These are phyloP conservation scores for Ascidia mentula DNA, from an alignment of 23 tunicate species.

Conservation along the genomic window DNA sequence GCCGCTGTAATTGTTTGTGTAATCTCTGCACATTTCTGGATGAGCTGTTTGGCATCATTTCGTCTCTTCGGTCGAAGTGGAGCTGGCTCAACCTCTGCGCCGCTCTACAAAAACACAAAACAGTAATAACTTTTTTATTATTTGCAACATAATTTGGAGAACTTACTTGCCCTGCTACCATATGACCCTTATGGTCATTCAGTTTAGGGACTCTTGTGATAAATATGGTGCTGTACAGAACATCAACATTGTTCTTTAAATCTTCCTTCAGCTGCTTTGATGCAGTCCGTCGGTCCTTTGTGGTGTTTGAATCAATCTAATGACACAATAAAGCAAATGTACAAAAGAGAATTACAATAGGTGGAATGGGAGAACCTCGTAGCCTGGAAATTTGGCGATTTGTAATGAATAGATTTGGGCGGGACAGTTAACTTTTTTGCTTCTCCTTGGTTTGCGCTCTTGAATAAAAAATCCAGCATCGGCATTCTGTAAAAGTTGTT, in stretches of 20 bases:
- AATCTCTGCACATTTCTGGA: background rate
- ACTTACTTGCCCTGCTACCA: background rate
- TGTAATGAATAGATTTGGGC: conserved; percentile 13
- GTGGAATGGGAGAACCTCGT: too few relatives aligned
- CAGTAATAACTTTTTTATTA: background rate
- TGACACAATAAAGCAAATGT: too few relatives aligned
- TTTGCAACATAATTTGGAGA: background rate
- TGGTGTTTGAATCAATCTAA: background rate
- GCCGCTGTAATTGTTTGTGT: background rate
- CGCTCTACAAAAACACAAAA: background rate
- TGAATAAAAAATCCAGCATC: conserved; percentile 1
- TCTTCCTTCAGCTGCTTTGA: background rate
- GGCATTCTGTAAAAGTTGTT: background rate
- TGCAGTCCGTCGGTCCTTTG: background rate
- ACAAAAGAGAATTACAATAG: too few relatives aligned
- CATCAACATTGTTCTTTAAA: background rate
- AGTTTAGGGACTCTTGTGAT: background rate
- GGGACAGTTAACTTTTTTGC: conserved; percentile 4
- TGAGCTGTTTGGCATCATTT: background rate
- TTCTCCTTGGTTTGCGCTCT: background rate
- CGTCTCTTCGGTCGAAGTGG: background rate
- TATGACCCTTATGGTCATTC: background rate
- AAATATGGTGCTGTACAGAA: background rate
- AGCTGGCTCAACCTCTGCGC: background rate
- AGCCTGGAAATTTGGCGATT: conserved; percentile 9